Base-by-base conservation (phyloP, 2,113 vertebrate species). In the Neogobius melanostomus region DNA sequence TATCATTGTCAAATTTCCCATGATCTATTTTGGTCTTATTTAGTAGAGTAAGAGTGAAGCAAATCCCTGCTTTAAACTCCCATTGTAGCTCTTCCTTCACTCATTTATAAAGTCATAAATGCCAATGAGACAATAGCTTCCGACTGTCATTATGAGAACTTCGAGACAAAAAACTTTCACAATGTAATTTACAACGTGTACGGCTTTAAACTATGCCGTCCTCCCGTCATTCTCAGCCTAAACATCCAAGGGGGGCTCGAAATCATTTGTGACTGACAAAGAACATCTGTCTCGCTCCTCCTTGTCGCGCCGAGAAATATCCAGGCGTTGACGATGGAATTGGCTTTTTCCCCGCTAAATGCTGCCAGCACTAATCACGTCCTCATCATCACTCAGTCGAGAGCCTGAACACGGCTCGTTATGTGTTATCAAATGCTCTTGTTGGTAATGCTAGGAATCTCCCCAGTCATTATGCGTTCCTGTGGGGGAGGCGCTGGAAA, bases 261-360 rank as follows among this genome's bases (percentile, higher is more conserved):
- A 47, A 74, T 46, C 48, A 64, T 59, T 56, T 28, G 11, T 69
- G 47, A 7, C 65, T 56, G 60, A 66, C n/a, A 42, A 54, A 66
- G 45, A 69, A 71, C 64, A 71, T 76, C 67, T 76, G 51, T 42
- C 36, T 61, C 36, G 36, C 59, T 44, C 42, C 36, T 43, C 36
- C 15, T 61, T 12, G 8, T 10, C 53, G 12, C 21, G 15, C 11
- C 15, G 5, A 60, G 10, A 60, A 44, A 15, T 61, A 44, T 44
- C 59, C 59, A n/a, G 8, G 14, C 12, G 4, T 8, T 12, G 59
- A 61, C 12, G 15, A 61, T 61, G 44, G n/a, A 14, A 61, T 15
- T n/a, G 42, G 42, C 14, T 43, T 42, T 44, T 42, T 11, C 11
- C 14, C 14, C 42, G 15, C 36, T 44, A 43, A 61, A 61, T 9